Base-by-base conservation (phyloP, 2,113 vertebrate species). In the Cyphomyrus plagiostoma region DNA sequence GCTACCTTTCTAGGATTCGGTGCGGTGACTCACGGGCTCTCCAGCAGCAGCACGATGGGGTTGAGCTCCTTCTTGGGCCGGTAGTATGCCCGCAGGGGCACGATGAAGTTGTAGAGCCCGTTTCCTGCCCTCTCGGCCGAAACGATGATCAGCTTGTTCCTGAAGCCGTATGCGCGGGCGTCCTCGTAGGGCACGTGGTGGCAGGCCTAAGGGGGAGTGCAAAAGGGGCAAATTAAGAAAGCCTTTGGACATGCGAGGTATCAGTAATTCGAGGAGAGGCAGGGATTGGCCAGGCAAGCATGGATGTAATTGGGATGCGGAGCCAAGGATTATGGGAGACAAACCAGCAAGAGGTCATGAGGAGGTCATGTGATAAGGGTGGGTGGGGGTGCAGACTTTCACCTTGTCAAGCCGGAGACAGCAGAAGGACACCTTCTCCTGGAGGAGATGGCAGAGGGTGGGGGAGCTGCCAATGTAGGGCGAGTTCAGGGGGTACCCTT, bases 21-120 rank as follows among this genome's bases (percentile, higher is more conserved):
- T 21, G 15, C n/a, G 82, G 91, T 92, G 53, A 66, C 87, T 88
- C 56, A 88, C 87, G 84, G 56, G 83, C 66, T 96, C 91, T 97
- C 96, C 90, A 97, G 92, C 90, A 97, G 94, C 87, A 97, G 94
- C 53, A 97, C 96, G 0, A 97, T 96, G 89, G 96, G 96, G 92
- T 95, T 97, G 30, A 97, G 96, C 93, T 97, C 96, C 92, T 96
- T 96, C 86, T 95, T 93, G 52, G 96, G 96, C 91, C 96, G 90
- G 93, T 97, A 97, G 90, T 97, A 97, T 0, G 96, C 96, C 83
- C 96, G 91, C 6, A 97, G 95, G 15, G 96, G 96, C 26, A 96
- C 96, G 2, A 97, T 96, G 93, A 97, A 97, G 94, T 97, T 97
- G 94, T 97, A 97, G 21, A 97, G 94, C n/a, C 96, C 96, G 0